These are phyloP conservation scores for Argentina silus DNA, from an alignment of 2,797 vertebrate species.

Conservation along the genomic window DNA sequence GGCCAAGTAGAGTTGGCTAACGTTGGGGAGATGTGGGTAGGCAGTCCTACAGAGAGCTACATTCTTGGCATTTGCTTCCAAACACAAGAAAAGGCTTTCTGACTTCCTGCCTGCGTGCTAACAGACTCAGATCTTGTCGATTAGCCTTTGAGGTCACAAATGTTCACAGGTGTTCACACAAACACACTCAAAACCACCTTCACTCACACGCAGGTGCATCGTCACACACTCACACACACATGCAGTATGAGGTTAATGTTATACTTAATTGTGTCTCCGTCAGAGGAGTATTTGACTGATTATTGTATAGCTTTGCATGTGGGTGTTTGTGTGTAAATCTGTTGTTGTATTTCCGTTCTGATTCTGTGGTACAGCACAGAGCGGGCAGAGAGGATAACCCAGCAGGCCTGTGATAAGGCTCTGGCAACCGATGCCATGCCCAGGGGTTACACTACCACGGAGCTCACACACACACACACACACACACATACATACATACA, in stretches of 20 bases:
- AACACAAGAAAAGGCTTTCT: not conserved
- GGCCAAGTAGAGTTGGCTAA: not conserved
- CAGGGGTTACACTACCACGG: constrained; percentile 17
- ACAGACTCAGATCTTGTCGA: not conserved
- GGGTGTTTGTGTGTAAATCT: constrained; percentile 1
- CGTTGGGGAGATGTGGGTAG: not conserved
- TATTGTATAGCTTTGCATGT: constrained; percentile 11
- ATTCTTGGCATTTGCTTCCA: not conserved
- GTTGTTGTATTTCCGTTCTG: not conserved
- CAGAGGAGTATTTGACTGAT: not conserved
- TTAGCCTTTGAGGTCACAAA: not conserved
- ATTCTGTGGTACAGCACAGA: not conserved
- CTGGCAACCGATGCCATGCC: constrained; percentile 36
- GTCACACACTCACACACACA: not conserved
- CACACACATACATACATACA: not conserved
- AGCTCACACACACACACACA: constrained; percentile 14
- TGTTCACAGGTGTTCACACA: not conserved
- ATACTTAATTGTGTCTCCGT: not conserved
- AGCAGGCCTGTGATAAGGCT: constrained; percentile 35
- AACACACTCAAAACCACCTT: not conserved
- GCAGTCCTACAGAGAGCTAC: not conserved
- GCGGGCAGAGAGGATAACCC: not conserved
- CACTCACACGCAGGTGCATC: not conserved
- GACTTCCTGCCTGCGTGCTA: constrained; percentile 14
- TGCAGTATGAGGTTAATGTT: not conserved